Evolutionary conservation across 2,797 vertebrate species (phyloP).

Genomic region (Nannoperca obscura): DNA sequence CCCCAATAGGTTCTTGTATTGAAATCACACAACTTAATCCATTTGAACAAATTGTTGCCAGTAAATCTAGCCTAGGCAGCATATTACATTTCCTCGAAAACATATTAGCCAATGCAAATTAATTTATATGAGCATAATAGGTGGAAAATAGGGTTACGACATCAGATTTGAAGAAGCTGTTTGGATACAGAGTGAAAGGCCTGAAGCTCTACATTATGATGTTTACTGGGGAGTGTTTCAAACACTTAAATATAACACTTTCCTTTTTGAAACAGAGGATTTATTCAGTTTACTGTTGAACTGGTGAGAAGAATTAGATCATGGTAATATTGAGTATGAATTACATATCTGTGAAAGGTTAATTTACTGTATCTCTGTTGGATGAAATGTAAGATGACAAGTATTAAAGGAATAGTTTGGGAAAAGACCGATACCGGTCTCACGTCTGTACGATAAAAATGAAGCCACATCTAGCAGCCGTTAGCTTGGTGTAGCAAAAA

Average conservation of each 20-base stretch:
- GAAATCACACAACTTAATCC: not conserved
- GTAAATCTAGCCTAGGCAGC: not conserved
- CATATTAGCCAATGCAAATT: not conserved
- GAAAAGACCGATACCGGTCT: not conserved
- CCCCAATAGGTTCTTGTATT: not conserved
- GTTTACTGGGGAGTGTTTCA: not conserved
- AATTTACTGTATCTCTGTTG: not conserved
- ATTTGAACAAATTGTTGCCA: constrained; percentile 15
- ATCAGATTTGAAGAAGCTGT: constrained; percentile 1
- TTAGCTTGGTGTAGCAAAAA: not conserved
- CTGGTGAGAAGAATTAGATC: not conserved
- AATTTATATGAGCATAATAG: not conserved
- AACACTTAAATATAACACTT: not conserved
- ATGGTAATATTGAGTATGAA: not conserved
- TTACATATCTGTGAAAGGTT: not conserved
- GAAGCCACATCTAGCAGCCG: not conserved
- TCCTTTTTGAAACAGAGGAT: not conserved
- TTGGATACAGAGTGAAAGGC: not conserved
- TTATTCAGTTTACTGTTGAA: not conserved
- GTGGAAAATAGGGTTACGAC: not conserved
- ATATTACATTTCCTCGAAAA: not conserved
- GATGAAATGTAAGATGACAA: not conserved
- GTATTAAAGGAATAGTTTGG: not conserved
- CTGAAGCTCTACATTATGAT: not conserved
- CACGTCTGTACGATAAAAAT: not conserved